Percentiles rank a stretch among this genome's conserved stretches.
These are phyloP conservation scores for Arge pagana DNA, from an alignment of 2,888 invertebrate genomes.

Conservation along the genomic window DNA sequence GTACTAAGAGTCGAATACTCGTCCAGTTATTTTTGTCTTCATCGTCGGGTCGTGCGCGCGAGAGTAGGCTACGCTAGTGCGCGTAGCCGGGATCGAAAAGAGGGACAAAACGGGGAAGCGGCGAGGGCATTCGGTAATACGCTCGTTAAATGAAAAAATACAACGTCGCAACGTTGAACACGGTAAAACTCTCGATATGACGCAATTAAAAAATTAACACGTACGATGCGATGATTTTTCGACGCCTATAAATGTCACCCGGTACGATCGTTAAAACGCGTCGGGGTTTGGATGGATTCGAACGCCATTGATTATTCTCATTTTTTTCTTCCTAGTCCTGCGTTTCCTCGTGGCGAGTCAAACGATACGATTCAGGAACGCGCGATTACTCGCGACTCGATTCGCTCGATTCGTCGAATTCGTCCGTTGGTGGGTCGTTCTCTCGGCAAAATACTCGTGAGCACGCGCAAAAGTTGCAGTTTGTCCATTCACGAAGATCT, in stretches of 20 bases:
- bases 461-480: too few species aligned
- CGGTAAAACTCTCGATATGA: conserved; percentile 39
- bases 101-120: conserved; percentile 3
- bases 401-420: too few species aligned
- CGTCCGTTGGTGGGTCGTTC: neutral
- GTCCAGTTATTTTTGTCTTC: conserved; percentile 54
- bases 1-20: conserved; percentile 69
- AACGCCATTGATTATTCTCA: too few species aligned
- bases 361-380: too few species aligned
- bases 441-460: neutral
- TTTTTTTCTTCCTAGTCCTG: too few species aligned
- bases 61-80: neutral
- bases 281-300: too few species aligned
- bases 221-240: conserved; percentile 41
- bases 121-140: too few species aligned
- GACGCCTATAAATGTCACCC: too few species aligned
- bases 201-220: conserved; percentile 45
- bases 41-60: neutral
- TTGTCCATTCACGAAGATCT: too few species aligned
- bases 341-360: too few species aligned
- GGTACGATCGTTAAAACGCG: too few species aligned
- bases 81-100: conserved; percentile 9
- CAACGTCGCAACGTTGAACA: conserved; percentile 39
- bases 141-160: conserved; percentile 31
- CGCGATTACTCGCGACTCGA: too few species aligned